Percentiles rank a stretch among this genome's conserved stretches.
phyloP scores from a whole-genome alignment of 2,888 invertebrate genomes.

The Lottia scabra region DNA sequence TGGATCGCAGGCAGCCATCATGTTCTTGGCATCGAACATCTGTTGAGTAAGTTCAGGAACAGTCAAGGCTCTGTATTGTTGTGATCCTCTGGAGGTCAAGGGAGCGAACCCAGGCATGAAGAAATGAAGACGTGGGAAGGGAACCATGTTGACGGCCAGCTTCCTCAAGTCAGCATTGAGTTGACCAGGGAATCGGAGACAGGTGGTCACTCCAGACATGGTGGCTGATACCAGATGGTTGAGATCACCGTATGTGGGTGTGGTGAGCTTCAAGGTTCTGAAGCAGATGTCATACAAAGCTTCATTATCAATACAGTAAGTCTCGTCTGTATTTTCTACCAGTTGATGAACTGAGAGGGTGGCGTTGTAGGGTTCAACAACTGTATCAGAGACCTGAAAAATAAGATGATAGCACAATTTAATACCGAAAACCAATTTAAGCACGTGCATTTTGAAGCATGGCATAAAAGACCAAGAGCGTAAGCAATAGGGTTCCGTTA shows the following conservation, averaged over 20 bases:
- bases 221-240: neutral
- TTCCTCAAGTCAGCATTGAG: neutral
- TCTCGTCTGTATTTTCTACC: constrained; percentile 1
- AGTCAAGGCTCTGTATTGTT: neutral
- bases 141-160: neutral
- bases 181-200: neutral
- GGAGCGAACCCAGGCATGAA: constrained; percentile 1
- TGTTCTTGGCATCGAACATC: constrained; percentile 95
- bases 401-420: too few relatives aligned
- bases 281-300: neutral
- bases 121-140: neutral
- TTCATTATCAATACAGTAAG: constrained; percentile 3
- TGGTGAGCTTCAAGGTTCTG: neutral
- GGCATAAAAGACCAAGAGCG: too few relatives aligned
- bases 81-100: constrained; percentile 80
- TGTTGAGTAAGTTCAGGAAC: constrained; percentile 70
- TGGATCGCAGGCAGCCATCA: constrained; percentile 97
- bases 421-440: too few relatives aligned
- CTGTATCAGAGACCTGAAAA: constrained; percentile 1
- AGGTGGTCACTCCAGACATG: neutral
- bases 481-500: too few relatives aligned
- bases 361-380: neutral
- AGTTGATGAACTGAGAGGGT: constrained; percentile 2
- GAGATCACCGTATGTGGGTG: neutral
- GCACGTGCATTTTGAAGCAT: too few relatives aligned